Evolutionary conservation across 2,888 invertebrate species (phyloP).

Genomic region (Sthenelais limicola): DNA sequence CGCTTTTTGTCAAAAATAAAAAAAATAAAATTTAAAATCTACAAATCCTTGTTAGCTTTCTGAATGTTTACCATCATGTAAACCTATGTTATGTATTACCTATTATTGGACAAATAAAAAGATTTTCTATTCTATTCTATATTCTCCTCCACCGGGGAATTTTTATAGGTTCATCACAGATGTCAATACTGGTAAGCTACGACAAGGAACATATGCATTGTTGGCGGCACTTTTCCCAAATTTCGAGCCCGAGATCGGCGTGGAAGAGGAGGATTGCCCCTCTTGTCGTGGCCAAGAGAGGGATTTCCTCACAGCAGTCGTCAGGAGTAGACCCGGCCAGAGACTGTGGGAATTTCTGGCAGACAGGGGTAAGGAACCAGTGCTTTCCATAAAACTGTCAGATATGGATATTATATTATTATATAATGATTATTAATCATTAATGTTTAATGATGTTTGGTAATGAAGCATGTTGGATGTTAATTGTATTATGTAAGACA

Average conservation of each 20-base stretch:
- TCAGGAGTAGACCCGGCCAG: slow-evolving; percentile 84
- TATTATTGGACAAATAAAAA: too few relatives aligned
- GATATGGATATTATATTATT: too few relatives aligned
- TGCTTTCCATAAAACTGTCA: too few relatives aligned
- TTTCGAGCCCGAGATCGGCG: slow-evolving; percentile 80
- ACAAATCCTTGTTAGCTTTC: not conserved
- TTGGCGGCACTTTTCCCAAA: slow-evolving; percentile 86
- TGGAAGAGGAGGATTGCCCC: slow-evolving; percentile 84
- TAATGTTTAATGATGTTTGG: too few relatives aligned
- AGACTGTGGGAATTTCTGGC: slow-evolving; percentile 80
- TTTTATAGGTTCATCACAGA: slow-evolving; percentile 58
- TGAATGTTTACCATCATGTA: not conserved
- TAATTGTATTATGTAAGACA: too few relatives aligned
- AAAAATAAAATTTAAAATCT: too few relatives aligned
- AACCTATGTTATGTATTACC: not conserved
- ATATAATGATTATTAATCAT: too few relatives aligned
- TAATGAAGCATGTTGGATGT: too few relatives aligned
- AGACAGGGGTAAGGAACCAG: slow-evolving; percentile 76
- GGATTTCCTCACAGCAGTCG: slow-evolving; percentile 83
- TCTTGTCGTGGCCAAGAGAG: slow-evolving; percentile 83
- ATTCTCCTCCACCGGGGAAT: too few relatives aligned
- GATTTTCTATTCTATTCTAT: too few relatives aligned
- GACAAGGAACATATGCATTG: slow-evolving; percentile 79
- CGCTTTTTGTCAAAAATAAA: too few relatives aligned
- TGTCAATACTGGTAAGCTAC: slow-evolving; percentile 54